Evolutionary conservation across 2,888 invertebrate genomes (phyloP).

Genomic region (Hyalella azteca): DNA sequence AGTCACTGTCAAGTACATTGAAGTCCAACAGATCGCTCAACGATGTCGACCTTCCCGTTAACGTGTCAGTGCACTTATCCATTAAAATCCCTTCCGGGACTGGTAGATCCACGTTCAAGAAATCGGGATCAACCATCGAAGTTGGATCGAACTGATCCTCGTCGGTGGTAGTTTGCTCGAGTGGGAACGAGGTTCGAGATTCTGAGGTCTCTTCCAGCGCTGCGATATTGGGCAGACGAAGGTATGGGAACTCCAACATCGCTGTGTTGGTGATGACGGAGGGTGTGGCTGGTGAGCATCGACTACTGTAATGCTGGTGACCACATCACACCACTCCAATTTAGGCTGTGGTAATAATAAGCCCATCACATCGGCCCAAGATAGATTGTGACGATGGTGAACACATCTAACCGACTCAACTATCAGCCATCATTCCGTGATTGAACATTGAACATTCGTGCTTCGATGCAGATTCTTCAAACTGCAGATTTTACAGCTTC

Average conservation of each 20-base stretch:
- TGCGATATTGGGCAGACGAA: not conserved
- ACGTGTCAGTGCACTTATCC: not conserved
- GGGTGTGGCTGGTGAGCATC: too few species aligned
- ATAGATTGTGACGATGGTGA: too few species aligned
- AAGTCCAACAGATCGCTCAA: not conserved
- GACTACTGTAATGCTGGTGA: too few species aligned
- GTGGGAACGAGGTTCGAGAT: not conserved
- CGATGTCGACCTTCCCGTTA: not conserved
- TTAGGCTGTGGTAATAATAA: too few species aligned
- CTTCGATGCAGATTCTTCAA: too few species aligned
- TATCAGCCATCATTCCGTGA: too few species aligned
- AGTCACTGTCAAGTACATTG: not conserved
- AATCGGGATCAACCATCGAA: not conserved
- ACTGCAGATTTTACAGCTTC: too few species aligned
- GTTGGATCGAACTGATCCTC: not conserved
- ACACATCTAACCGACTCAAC: too few species aligned
- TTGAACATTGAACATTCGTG: too few species aligned
- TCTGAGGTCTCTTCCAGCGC: not conserved
- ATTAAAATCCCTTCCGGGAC: not conserved
- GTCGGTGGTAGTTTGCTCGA: not conserved
- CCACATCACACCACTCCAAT: too few species aligned
- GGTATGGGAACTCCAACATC: constrained; percentile 1
- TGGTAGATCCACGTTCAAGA: not conserved
- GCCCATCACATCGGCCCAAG: too few species aligned
- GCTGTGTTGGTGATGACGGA: too few species aligned